Evolutionary conservation across 2,113 vertebrate genomes (phyloP).

Genomic region (Siniperca knerii): DNA sequence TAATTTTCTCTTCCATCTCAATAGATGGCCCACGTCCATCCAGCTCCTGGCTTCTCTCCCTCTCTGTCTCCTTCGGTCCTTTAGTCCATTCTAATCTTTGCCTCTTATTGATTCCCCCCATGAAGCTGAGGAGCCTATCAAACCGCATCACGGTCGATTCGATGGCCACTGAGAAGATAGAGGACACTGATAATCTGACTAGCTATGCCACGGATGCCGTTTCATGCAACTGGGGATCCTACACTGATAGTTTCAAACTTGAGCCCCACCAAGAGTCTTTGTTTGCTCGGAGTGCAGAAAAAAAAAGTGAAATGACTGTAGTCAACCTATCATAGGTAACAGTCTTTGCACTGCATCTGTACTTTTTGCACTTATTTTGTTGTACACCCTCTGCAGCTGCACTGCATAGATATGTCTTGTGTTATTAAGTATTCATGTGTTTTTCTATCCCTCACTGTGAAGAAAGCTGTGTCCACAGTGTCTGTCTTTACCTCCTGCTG

Average conservation of each 20-base stretch:
- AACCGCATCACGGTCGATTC: slow-evolving; percentile 72
- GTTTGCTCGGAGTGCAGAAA: slow-evolving; percentile 22
- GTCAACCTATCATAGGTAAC: slow-evolving; percentile 14
- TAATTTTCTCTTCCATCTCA: slow-evolving; percentile 76
- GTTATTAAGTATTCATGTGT: slow-evolving; percentile 67
- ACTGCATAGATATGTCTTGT: slow-evolving; percentile 42
- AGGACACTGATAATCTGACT: slow-evolving; percentile 68
- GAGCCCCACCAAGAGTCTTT: not conserved
- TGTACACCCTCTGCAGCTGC: slow-evolving; percentile 28
- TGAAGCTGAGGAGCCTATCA: slow-evolving; percentile 67
- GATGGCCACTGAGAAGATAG: slow-evolving; percentile 70
- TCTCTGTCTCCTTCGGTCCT: slow-evolving; percentile 57
- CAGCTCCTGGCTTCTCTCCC: slow-evolving; percentile 52
- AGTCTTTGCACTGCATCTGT: slow-evolving; percentile 17
- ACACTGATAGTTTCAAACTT: slow-evolving; percentile 35
- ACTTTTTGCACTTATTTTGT: slow-evolving; percentile 44
- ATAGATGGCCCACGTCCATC: slow-evolving; percentile 64
- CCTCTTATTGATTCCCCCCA: slow-evolving; percentile 74
- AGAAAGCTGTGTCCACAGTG: slow-evolving; percentile 54
- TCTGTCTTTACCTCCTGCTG: slow-evolving; percentile 52
- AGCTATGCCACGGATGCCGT: slow-evolving; percentile 32
- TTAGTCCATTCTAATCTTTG: slow-evolving; percentile 76
- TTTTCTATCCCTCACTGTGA: slow-evolving; percentile 61
- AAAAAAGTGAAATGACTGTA: slow-evolving; percentile 24
- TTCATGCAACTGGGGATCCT: slow-evolving; percentile 41